phyloP scores from a whole-genome alignment of 2,797 vertebrate species.

The Muscicapa striata region DNA sequence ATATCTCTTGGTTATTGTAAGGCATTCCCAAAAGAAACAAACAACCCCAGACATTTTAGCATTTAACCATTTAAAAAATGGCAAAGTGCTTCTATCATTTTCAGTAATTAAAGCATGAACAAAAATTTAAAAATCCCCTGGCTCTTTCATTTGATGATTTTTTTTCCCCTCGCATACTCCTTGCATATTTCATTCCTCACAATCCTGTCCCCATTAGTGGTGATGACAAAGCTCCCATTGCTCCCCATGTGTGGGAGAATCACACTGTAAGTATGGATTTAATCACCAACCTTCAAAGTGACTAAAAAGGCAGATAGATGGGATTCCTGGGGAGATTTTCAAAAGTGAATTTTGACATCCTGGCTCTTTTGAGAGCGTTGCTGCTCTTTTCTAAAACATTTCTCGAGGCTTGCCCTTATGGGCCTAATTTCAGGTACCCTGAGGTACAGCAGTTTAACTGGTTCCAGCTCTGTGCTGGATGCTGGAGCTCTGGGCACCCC shows the following conservation, averaged over 20 bases:
- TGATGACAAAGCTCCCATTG: slow-evolving; percentile 67
- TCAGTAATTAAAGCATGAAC: slow-evolving; percentile 32
- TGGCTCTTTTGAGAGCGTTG: slow-evolving; percentile 25
- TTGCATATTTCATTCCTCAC: slow-evolving; percentile 50
- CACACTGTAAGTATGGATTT: slow-evolving; percentile 67
- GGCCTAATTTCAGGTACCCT: slow-evolving; percentile 35
- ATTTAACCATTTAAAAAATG: background rate
- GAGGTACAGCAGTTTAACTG: slow-evolving; percentile 16
- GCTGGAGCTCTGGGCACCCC: background rate
- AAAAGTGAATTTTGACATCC: slow-evolving; percentile 62
- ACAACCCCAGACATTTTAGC: slow-evolving; percentile 1
- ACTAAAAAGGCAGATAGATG: slow-evolving; percentile 61
- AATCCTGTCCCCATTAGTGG: slow-evolving; percentile 66
- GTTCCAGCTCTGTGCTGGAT: background rate
- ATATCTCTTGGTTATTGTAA: slow-evolving; percentile 58
- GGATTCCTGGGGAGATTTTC: slow-evolving; percentile 69
- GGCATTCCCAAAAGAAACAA: slow-evolving; percentile 41
- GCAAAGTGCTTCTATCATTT: slow-evolving; percentile 15
- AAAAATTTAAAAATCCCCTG: slow-evolving; percentile 28
- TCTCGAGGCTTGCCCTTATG: background rate
- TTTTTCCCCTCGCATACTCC: background rate
- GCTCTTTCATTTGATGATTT: slow-evolving; percentile 40
- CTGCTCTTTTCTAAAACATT: slow-evolving; percentile 30
- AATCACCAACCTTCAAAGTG: slow-evolving; percentile 68
- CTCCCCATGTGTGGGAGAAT: slow-evolving; percentile 67